Evolutionary conservation across 2,888 invertebrate species (phyloP).

Genomic region (Lasioglossum malachurum): DNA sequence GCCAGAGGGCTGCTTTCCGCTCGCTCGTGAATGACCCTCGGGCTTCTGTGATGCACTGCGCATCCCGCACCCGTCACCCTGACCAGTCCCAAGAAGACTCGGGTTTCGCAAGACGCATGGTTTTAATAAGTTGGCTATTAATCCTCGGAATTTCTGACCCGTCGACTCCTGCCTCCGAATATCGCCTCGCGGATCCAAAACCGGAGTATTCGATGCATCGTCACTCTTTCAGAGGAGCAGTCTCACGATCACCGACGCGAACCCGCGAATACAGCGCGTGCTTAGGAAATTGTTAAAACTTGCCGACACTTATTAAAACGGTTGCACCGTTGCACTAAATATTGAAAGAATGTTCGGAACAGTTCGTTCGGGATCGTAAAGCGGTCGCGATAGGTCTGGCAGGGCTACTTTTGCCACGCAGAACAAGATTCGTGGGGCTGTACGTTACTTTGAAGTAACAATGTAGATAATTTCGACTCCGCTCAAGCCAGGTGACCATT

Average conservation of each 20-base stretch:
- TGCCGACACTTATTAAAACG: not conserved
- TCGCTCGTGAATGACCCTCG: conserved; percentile 59
- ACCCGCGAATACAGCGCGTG: too few species aligned
- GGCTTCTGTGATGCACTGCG: conserved; percentile 52
- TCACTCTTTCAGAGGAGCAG: not conserved
- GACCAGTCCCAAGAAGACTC: conserved; percentile 68
- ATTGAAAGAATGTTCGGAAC: not conserved
- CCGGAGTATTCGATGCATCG: not conserved
- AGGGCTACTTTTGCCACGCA: not conserved
- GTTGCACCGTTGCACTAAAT: not conserved
- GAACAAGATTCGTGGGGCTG: not conserved
- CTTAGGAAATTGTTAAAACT: not conserved
- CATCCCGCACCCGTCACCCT: conserved; percentile 53
- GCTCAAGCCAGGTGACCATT: not conserved
- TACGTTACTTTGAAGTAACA: conserved; percentile 7
- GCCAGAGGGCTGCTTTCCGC: conserved; percentile 71
- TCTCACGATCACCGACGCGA: not conserved
- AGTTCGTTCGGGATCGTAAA: not conserved
- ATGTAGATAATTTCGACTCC: not conserved
- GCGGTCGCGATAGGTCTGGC: not conserved
- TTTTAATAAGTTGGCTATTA: not conserved
- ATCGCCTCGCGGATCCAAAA: not conserved
- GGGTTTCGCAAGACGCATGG: conserved; percentile 14
- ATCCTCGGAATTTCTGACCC: not conserved
- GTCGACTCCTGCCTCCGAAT: not conserved